phyloP scores from a whole-genome alignment of 2,797 vertebrate genomes.

The Glyptemys insculpta region DNA sequence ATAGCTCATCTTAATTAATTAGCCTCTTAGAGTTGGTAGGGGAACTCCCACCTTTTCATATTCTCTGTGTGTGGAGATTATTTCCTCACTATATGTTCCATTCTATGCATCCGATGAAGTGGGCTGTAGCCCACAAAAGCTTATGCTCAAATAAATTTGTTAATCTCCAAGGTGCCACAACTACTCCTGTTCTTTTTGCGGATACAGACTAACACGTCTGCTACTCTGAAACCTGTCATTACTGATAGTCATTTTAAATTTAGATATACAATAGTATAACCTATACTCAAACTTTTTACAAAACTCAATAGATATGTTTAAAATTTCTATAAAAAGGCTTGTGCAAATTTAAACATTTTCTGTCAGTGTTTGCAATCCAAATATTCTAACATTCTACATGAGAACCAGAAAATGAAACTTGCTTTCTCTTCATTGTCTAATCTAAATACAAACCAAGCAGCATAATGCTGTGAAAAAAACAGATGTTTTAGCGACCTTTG shows the following conservation, averaged over 20 bases:
- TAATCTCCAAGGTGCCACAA: too few species aligned
- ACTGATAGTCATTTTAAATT: not conserved
- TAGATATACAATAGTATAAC: not conserved
- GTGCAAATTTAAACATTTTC: not conserved
- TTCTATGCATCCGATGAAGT: too few species aligned
- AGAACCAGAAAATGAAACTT: not conserved
- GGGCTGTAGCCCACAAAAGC: too few species aligned
- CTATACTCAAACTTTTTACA: not conserved
- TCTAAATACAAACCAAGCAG: slow-evolving; percentile 20
- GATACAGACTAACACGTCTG: too few species aligned
- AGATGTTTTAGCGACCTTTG: not conserved
- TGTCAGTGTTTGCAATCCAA: not conserved
- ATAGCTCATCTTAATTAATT: too few species aligned
- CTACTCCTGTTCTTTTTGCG: too few species aligned
- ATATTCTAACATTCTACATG: not conserved
- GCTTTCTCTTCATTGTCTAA: fast-evolving
- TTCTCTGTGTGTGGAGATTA: too few species aligned
- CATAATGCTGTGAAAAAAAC: not conserved
- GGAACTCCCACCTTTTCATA: too few species aligned
- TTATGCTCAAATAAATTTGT: too few species aligned
- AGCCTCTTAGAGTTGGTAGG: too few species aligned
- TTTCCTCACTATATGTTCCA: too few species aligned
- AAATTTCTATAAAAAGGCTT: not conserved
- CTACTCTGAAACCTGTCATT: not conserved
- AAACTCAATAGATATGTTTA: not conserved